These are phyloP conservation scores for Diogma glabrata DNA, from an alignment of 2,888 invertebrate species.

Conservation along the genomic window DNA sequence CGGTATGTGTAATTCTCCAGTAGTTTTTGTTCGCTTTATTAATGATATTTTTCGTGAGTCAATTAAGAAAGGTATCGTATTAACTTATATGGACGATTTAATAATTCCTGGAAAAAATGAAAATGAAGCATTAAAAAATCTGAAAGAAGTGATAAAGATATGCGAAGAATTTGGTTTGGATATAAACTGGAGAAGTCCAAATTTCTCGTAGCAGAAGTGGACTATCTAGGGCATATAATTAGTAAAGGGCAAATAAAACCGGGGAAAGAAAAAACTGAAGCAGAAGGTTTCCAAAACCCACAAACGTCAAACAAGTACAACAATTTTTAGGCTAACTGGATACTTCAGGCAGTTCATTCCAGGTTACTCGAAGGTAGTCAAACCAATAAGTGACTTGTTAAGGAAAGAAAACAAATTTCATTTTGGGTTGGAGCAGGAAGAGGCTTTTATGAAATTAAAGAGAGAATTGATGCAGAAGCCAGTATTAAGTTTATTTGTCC, in stretches of 20 bases:
- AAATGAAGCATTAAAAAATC: neutral
- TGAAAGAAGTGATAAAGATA: neutral
- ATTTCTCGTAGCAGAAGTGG: neutral
- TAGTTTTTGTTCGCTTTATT: constrained; percentile 22
- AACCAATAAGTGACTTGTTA: neutral
- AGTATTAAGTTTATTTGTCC: neutral
- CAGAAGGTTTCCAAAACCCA: neutral
- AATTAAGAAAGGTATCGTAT: neutral
- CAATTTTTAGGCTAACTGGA: neutral
- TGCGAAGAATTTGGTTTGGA: neutral
- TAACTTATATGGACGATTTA: constrained; percentile 8
- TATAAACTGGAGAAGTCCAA: constrained; percentile 7
- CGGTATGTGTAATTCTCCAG: constrained; percentile 29
- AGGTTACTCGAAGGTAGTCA: neutral
- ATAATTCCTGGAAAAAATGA: constrained; percentile 3
- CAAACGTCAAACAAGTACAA: neutral
- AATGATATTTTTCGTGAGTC: neutral
- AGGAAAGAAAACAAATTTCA: neutral
- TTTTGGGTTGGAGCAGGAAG: neutral
- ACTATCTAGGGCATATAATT: constrained; percentile 2
- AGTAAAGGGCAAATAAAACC: neutral
- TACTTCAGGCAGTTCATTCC: neutral
- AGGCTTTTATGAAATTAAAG: neutral
- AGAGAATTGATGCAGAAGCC: neutral
- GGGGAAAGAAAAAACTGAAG: neutral